These are phyloP conservation scores for Sigmodon hispidus DNA, from an alignment of 2,113 vertebrate species.

Conservation along the genomic window DNA sequence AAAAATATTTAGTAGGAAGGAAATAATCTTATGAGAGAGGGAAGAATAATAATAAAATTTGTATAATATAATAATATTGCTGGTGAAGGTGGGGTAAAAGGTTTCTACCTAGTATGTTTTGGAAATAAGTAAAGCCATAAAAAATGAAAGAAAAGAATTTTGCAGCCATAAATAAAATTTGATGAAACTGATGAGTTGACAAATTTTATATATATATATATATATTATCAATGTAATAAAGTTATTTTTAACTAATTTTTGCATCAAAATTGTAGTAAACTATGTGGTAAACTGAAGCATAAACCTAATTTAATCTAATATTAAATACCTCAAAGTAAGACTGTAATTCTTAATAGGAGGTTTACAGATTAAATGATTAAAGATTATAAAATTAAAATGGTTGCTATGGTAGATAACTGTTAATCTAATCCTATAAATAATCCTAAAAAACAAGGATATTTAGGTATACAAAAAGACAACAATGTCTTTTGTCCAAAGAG, in stretches of 20 bases:
- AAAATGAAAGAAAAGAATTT: not conserved
- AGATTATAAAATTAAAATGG: not conserved
- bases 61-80: not conserved
- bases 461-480: not conserved
- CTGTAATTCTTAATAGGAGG: not conserved
- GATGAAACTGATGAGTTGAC: no score
- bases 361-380: not conserved
- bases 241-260: not conserved
- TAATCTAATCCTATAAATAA: not conserved
- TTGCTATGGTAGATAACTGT: not conserved
- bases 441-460: not conserved
- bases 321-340: not conserved
- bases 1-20: not conserved
- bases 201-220: not conserved
- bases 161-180: not conserved
- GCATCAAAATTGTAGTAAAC: not conserved
- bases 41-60: not conserved
- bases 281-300: not conserved
- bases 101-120: not conserved
- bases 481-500: not conserved
- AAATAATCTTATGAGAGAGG: not conserved
- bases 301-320: not conserved
- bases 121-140: not conserved
- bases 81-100: not conserved
- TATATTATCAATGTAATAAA: not conserved